Evolutionary conservation across 53 echinoderm and acorn worm genomes (phyloP), one percentile per base, ranked within the genome.

Genomic region (Arbacia lixula): DNA sequence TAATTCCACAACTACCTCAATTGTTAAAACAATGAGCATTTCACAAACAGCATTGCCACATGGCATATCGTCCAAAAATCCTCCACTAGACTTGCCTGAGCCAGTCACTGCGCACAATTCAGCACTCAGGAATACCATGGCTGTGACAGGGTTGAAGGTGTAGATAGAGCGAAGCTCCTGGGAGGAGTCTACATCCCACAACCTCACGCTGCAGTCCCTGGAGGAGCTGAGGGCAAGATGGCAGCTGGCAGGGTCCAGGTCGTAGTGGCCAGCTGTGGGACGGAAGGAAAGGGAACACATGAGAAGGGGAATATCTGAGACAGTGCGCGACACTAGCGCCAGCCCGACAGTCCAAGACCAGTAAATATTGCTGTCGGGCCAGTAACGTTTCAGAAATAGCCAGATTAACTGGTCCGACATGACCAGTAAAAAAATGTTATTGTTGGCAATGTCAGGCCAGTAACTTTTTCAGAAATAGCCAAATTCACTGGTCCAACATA

Each of bases 61-160:
- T 46, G 46, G 46, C 46, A 46, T 46, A 46, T 46, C 8, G 46
- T 46, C 6, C 6, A 46, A 14, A 46, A n/a, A n/a, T n/a, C n/a
- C n/a, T n/a, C n/a, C n/a, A n/a, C 28, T 81, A 81, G 82, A 53
- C 87, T 62, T 83, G 86, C 94, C 94, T 67, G 94, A 94, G 28
- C 91, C 94, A 61, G 94, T 86, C 40, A 91, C 84, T 60, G 78
- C 40, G 5, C 82, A 76, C 1, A 33, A 56, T 14, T 71, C 68
- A 20, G 65, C 30, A 12, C 85, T 5, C 8, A 94, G 63, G 26
- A 82, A 94, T 3, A 60, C 91, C 66, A 94, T 83, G 22, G 90
- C 92, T 41, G 69, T 80, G 25, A 99, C 92, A 51, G 92, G 92
- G 68, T 99, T 99, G 85, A 89, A 99, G 17, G 94, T 93, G 52